Percentiles rank a stretch among this genome's conserved stretches.
Evolutionary conservation across 2,113 vertebrate species (phyloP).

Genomic region (Colossoma macropomum): DNA sequence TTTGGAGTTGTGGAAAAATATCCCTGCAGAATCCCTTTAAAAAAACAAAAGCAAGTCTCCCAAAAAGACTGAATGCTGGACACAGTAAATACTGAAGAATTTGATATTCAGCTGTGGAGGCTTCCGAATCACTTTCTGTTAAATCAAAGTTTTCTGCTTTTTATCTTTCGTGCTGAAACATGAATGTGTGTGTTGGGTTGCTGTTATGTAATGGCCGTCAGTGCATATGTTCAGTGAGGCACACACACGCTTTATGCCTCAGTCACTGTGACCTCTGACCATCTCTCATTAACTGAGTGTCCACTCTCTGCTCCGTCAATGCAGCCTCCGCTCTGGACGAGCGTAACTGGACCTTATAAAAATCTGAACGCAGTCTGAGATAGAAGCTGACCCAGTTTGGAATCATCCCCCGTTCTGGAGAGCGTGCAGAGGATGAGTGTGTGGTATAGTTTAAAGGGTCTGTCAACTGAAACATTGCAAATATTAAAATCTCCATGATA

Average conservation of each 20-base stretch:
- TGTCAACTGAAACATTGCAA: too few relatives aligned
- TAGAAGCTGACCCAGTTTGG: not conserved
- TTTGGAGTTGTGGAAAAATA: too few relatives aligned
- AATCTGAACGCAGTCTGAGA: not conserved
- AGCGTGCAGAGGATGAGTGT: not conserved
- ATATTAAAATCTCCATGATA: too few relatives aligned
- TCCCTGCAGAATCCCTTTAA: too few relatives aligned
- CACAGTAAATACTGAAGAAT: too few relatives aligned
- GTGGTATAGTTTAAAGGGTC: not conserved
- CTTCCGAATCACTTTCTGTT: not conserved
- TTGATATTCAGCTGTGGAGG: too few relatives aligned
- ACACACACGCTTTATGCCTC: not conserved
- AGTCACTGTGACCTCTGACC: not conserved
- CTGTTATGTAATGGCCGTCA: not conserved
- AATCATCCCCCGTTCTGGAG: not conserved
- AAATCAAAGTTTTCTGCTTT: too few relatives aligned
- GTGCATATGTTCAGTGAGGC: not conserved
- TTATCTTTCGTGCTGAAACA: too few relatives aligned
- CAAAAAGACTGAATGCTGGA: too few relatives aligned
- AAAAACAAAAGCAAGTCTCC: too few relatives aligned
- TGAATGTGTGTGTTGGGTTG: not conserved
- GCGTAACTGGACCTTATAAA: slow-evolving; percentile 5
- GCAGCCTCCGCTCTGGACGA: not conserved
- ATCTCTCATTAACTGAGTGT: not conserved
- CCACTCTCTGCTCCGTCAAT: not conserved